A percentile compares a stretch with the other conserved stretches of the same genome.
Conservation (phyloP, 2,797 vertebrate species). For the Valencia hispanica region DNA sequence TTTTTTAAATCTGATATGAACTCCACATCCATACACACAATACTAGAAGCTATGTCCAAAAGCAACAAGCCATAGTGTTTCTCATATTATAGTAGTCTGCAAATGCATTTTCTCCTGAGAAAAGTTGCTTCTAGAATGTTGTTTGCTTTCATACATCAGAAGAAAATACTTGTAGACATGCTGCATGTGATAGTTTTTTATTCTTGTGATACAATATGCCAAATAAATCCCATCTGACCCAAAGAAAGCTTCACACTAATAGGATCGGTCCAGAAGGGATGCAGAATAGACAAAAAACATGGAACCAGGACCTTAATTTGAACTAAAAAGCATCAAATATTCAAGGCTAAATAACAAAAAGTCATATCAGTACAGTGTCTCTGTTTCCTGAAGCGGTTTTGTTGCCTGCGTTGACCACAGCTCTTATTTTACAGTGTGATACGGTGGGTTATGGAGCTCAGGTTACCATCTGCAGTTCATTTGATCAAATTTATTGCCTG, state of each 20-base stretch:
- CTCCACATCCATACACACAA: neutral
- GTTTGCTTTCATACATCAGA: slow-evolving; percentile 27
- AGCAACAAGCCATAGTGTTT: neutral
- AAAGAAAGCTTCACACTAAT: neutral
- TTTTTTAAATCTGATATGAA: neutral
- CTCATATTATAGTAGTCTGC: slow-evolving; percentile 1
- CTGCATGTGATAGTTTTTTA: neutral
- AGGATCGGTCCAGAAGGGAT: slow-evolving; percentile 3
- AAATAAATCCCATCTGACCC: slow-evolving; percentile 19
- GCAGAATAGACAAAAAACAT: slow-evolving; percentile 2
- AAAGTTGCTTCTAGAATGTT: slow-evolving; percentile 7
- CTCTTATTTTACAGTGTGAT: slow-evolving; percentile 5
- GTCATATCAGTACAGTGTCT: neutral
- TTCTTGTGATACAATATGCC: slow-evolving; percentile 1
- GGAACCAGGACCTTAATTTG: neutral
- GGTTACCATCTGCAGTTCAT: slow-evolving; percentile 28
- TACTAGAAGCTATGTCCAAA: neutral
- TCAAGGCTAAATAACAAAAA: neutral
- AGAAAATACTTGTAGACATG: slow-evolving; percentile 14
- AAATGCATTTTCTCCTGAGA: neutral
- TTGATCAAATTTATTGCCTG: slow-evolving; percentile 21
- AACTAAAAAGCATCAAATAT: neutral
- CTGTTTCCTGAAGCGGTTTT: neutral
- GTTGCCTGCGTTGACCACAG: neutral
- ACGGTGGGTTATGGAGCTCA: slow-evolving; percentile 9